Conservation (phyloP, 2,113 vertebrate genomes). For the Oreocharis arfaki region DNA sequence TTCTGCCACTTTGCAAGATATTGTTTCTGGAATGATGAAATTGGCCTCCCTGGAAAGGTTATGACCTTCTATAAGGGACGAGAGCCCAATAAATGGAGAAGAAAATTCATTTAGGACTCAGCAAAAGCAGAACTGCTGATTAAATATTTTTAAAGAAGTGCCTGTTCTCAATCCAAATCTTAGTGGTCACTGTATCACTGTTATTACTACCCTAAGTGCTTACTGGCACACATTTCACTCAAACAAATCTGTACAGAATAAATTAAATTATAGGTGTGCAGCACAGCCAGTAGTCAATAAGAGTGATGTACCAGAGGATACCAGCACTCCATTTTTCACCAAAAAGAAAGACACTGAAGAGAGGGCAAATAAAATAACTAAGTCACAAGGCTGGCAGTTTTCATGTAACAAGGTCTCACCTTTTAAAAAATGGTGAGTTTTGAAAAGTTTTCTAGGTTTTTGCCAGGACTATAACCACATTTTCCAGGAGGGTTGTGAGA, state of each 20-base stretch:
- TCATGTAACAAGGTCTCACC: not conserved
- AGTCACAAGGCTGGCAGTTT: not conserved
- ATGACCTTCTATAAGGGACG: not conserved
- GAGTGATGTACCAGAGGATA: not conserved
- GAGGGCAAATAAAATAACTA: not conserved
- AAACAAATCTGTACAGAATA: not conserved
- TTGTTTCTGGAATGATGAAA: not conserved
- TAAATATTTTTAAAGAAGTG: conserved; percentile 1
- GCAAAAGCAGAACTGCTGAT: conserved; percentile 37
- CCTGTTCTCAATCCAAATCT: not conserved
- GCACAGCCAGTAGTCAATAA: not conserved
- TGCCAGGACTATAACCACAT: not conserved
- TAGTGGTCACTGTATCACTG: not conserved
- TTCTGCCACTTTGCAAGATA: not conserved
- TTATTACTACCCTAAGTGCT: not conserved
- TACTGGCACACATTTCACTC: not conserved
- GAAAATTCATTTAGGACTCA: not conserved
- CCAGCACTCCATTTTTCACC: not conserved
- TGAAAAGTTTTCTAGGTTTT: not conserved
- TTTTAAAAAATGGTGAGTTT: not conserved
- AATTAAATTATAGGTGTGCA: not conserved
- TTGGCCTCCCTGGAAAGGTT: not conserved
- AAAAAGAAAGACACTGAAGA: not conserved
- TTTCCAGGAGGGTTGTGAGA: not conserved
- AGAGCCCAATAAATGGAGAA: not conserved